Evolutionary conservation across 2,113 vertebrate genomes (phyloP).

Genomic region (Melanerpes aurifrons): DNA sequence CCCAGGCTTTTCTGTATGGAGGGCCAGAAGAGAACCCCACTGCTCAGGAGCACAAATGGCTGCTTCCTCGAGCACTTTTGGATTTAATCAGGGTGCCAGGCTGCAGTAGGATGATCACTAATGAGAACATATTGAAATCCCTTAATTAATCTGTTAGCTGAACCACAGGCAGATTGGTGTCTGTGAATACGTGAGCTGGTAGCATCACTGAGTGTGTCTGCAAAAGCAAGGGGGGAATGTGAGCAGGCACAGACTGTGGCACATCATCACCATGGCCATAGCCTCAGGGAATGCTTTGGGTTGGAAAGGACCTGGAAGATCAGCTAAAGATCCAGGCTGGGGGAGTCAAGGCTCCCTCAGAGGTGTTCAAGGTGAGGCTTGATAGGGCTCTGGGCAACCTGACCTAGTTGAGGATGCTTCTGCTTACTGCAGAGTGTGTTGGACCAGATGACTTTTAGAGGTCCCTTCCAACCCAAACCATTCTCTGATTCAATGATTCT

Average conservation of each 20-base stretch:
- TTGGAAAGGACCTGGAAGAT: too few species aligned
- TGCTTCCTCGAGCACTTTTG: neutral
- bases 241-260: neutral
- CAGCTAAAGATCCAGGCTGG: too few species aligned
- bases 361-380: too few species aligned
- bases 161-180: slow-evolving; percentile 32
- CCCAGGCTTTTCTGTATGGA: neutral
- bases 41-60: neutral
- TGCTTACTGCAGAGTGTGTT: too few species aligned
- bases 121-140: slow-evolving; percentile 20
- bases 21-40: neutral
- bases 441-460: too few species aligned
- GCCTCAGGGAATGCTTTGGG: neutral
- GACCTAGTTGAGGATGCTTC: too few species aligned
- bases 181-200: neutral
- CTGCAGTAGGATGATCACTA: slow-evolving; percentile 10
- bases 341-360: too few species aligned
- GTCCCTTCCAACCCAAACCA: too few species aligned
- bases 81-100: slow-evolving; percentile 18
- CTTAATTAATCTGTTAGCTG: slow-evolving; percentile 56
- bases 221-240: neutral
- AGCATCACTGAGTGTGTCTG: slow-evolving; percentile 6
- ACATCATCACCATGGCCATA: neutral
- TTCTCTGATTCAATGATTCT: too few species aligned
- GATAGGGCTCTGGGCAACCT: too few species aligned